phyloP scores from a whole-genome alignment of 2,797 vertebrate species.

The Peromyscus aztecus region DNA sequence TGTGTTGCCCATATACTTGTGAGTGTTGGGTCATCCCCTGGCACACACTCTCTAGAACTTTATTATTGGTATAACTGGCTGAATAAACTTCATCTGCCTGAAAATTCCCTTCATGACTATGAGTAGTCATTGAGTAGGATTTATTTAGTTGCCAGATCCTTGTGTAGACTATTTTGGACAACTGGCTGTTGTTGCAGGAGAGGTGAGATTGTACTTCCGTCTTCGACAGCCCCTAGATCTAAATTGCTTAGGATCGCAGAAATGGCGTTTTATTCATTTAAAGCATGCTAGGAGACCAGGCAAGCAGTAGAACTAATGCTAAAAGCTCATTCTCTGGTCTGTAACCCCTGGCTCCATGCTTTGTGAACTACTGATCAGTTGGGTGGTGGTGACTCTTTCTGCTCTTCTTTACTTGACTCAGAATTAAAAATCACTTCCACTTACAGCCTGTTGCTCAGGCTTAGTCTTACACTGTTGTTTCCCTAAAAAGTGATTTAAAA shows the following conservation, averaged over 20 bases:
- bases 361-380: not conserved
- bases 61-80: not conserved
- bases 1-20: not conserved
- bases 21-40: not conserved
- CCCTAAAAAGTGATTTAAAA: not conserved
- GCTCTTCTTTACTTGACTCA: not conserved
- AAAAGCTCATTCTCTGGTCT: not conserved
- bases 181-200: not conserved
- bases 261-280: not conserved
- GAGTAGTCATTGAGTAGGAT: not conserved
- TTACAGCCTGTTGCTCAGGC: not conserved
- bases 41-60: not conserved
- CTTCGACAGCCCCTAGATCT: not conserved
- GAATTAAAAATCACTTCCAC: not conserved
- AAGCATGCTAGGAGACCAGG: not conserved
- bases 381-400: not conserved
- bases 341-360: fast-evolving
- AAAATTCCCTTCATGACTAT: not conserved
- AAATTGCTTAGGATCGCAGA: not conserved
- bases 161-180: not conserved
- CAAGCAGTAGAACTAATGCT: not conserved
- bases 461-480: not conserved
- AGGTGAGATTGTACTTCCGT: not conserved
- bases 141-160: not conserved
- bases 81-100: not conserved